A percentile compares a stretch with the other conserved stretches of the same genome.
These are phyloP conservation scores for Diplodus puntazzo DNA, from an alignment of 2,797 vertebrate genomes.

Conservation along the genomic window DNA sequence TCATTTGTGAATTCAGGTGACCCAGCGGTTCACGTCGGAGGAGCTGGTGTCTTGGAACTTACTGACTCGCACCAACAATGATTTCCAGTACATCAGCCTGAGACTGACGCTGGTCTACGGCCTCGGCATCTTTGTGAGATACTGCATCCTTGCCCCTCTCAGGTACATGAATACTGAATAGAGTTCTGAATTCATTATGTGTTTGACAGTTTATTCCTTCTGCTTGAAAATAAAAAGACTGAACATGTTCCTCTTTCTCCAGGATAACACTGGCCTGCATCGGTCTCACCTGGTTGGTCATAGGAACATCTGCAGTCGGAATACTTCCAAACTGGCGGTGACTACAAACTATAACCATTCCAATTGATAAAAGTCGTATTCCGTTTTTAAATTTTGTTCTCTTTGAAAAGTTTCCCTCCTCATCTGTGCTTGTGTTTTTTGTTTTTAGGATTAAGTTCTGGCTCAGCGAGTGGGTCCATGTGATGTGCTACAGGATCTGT, in stretches of 20 bases:
- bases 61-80: conserved; percentile 93
- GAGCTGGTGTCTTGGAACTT: conserved; percentile 98
- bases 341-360: conserved; percentile 7
- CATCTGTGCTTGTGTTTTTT: background rate
- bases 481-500: conserved; percentile 96
- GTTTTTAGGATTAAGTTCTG: conserved; percentile 88
- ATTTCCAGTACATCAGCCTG: conserved; percentile 95
- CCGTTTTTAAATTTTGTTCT: background rate
- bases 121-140: conserved; percentile 91
- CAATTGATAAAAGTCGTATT: background rate
- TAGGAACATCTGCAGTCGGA: conserved; percentile 91
- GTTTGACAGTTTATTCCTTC: background rate
- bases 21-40: conserved; percentile 95
- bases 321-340: conserved; percentile 93
- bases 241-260: conserved; percentile 11
- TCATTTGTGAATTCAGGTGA: conserved; percentile 81
- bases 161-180: conserved; percentile 81
- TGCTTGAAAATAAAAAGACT: background rate
- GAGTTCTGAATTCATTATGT: background rate
- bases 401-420: background rate
- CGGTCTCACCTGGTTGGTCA: conserved; percentile 93
- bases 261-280: conserved; percentile 91
- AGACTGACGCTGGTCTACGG: conserved; percentile 91
- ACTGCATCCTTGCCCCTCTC: conserved; percentile 93
- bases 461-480: conserved; percentile 94